Base-by-base conservation (phyloP, 2,888 invertebrate genomes). In the Psylliodes chrysocephalus region DNA sequence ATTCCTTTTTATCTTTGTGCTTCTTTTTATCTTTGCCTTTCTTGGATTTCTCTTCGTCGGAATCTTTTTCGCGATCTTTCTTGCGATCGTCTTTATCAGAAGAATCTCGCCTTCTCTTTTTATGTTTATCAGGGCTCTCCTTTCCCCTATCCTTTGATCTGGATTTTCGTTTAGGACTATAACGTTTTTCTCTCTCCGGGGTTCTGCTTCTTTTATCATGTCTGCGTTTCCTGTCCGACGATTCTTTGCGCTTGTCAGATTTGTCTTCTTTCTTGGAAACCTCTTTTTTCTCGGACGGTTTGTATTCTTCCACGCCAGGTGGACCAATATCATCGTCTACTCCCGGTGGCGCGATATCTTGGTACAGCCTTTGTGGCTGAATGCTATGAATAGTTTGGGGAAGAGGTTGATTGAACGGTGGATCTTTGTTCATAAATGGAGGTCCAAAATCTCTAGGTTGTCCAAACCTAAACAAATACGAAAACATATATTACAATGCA, bases 271-370 rank as follows among this genome's bases (percentile, higher is more conserved):
- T 64, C 64, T 59, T 70, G 4, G 66, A 61, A 10, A 65, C 68
- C 30, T 69, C 69, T n/a, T 66, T 60, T 8, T 63, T 60, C 33
- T 65, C 75, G 87, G 86, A 18, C 12, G 15, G 17, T 88, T 89
- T 35, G 88, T 88, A 15, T 74, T 89, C 88, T 63, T 86, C 86
- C 1, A 89, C 88, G 10, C 88, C 88, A 6, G 88, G 88, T 12
- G 88, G 88, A 61, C 85, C 84, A 42, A 87, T 86, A 71, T 88
- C 88, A 73, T 87, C 87, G 55, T 85, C 79, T 47, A 77, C 74
- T 22, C 78, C 72, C 8, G 75, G 73, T 1, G 78, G 75, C 38
- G 70, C 67, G 40, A 75, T 68, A 44, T 74, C 72, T 30, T 70
- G 71, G 71, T 57, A 74, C 62, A 63, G 73, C 55, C 71, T 59